Percentiles rank a stretch among this genome's conserved stretches.
Evolutionary conservation across 2,797 vertebrate species (phyloP).

Genomic region (Galago senegalensis): DNA sequence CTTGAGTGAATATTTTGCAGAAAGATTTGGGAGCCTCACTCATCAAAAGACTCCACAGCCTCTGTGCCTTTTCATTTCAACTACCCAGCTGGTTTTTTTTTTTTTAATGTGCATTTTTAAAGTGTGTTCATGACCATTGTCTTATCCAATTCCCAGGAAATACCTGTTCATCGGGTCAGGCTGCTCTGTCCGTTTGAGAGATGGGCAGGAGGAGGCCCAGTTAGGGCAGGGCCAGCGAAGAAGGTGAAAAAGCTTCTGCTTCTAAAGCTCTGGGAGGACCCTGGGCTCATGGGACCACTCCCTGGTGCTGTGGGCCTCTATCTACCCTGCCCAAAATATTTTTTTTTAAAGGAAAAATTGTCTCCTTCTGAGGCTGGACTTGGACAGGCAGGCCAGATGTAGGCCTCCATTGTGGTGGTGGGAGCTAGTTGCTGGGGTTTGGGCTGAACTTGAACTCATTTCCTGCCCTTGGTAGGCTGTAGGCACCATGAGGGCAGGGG

Average conservation of each 20-base stretch:
- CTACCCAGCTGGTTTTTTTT: too few species aligned
- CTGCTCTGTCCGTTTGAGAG: background rate
- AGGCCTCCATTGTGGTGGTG: accelerated
- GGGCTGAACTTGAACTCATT: background rate
- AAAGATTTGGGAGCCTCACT: background rate
- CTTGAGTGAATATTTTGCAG: background rate
- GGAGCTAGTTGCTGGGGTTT: background rate
- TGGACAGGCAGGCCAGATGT: background rate
- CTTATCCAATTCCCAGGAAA: background rate
- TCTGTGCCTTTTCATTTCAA: background rate
- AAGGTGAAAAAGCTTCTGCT: background rate
- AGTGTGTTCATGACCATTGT: background rate
- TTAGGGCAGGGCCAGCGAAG: background rate
- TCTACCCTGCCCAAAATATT: background rate
- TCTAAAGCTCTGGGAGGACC: background rate
- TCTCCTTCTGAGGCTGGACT: background rate
- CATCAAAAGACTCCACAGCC: background rate
- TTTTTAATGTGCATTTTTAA: background rate
- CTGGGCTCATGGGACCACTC: background rate
- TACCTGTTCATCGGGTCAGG: background rate
- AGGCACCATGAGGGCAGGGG: background rate
- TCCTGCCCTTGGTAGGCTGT: background rate
- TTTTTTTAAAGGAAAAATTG: background rate
- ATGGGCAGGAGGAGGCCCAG: background rate
- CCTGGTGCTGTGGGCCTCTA: background rate